Conservation (phyloP, 2,113 vertebrate genomes). For the Vulpes lagopus region DNA sequence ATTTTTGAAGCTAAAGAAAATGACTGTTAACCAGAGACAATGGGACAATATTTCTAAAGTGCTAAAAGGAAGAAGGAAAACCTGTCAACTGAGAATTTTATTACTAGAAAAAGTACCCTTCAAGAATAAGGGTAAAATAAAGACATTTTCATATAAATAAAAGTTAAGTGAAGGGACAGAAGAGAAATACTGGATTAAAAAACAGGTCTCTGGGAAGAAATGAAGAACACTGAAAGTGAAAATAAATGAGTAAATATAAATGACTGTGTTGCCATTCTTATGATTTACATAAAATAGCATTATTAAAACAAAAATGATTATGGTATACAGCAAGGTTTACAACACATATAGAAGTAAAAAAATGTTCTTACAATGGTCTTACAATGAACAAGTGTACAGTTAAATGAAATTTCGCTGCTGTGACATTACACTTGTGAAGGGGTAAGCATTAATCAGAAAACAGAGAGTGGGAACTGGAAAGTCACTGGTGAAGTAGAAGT, state of each 20-base stretch:
- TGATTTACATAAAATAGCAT: not conserved
- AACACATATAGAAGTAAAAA: not conserved
- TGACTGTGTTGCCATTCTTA: not conserved
- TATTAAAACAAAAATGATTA: constrained; percentile 35
- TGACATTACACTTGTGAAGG: not conserved
- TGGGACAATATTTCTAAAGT: not conserved
- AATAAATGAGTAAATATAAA: constrained; percentile 43
- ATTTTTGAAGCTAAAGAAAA: constrained; percentile 20
- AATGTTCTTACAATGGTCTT: not conserved
- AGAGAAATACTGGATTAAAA: not conserved
- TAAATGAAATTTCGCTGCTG: not conserved
- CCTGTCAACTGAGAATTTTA: not conserved
- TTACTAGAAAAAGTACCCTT: constrained; percentile 30
- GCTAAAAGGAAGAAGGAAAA: not conserved
- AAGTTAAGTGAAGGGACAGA: not conserved
- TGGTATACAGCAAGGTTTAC: not conserved
- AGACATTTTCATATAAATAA: constrained; percentile 40
- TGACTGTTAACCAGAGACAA: not conserved
- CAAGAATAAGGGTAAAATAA: constrained; percentile 19
- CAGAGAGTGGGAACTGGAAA: not conserved
- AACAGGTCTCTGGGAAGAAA: not conserved
- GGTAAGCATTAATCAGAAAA: not conserved
- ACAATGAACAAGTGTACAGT: not conserved
- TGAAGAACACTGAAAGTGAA: not conserved
- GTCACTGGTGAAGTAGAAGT: not conserved